Base-by-base conservation (phyloP, 2,888 invertebrate species). In the Mesopsocus fuscifrons region DNA sequence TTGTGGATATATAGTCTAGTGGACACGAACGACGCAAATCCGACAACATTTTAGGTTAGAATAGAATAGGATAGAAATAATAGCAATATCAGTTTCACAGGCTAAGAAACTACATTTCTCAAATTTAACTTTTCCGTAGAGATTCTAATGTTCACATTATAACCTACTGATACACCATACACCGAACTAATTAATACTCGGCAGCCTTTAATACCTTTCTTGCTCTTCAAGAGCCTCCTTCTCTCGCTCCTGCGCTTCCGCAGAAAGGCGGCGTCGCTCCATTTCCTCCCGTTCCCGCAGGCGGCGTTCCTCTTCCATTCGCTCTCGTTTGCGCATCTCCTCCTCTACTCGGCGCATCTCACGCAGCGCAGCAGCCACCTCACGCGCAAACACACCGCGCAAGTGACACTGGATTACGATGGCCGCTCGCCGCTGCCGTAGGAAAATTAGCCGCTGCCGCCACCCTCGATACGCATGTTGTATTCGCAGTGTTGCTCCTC, bases 311-410 rank as follows among this genome's bases (percentile, higher is more conserved):
- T 77, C 79, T 51, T 81, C 79, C 41, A 77, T 57, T 50, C 69
- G 71, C 54, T 84, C 83, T 13, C 83, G 65, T 50, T 82, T 74
- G 47, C 79, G 70, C 72, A 87, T 84, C 65, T 85, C 84, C 55
- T 82, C 78, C 58, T 87, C 84, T 44, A 85, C 83, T 18, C 82
- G 64, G 49, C 76, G 67, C 84, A 89, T 88, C 65, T 89, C 88
- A 4, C 87, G 62, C 47, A 91, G 59, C 0, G 89, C 88, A 1
- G 80, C 70, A 1, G 88, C 88, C 5, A 81, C 87, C 63, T 89
- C 88, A 48, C 91, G 65, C 0, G 88, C 91, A 63, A 89, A 91
- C 52, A 87, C 85, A 2, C 91, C 91, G 8, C 89, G 65, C 48
- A 89, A 62, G 58, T 82, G 85, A 46, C 83, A 71, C 63, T 91